A percentile compares a stretch with the other conserved stretches of the same genome.
Evolutionary conservation across 1,140 invertebrate species (phyloP).

Genomic region (Microplitis demolitor): DNA sequence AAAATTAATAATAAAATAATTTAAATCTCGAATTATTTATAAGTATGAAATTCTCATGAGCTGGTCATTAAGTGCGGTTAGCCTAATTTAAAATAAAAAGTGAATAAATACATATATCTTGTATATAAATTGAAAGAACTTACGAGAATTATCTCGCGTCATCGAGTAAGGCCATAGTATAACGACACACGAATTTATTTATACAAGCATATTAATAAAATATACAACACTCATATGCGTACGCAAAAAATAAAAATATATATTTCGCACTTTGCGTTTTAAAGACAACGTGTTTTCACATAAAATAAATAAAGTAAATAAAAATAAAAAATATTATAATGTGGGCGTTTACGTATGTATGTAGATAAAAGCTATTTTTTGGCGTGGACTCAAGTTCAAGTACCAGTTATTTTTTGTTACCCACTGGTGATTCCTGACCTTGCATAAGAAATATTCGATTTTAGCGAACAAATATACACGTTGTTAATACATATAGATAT

Average conservation of each 20-base stretch:
- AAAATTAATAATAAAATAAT: too few relatives aligned
- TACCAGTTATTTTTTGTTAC: constrained; percentile 16
- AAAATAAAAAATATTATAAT: not conserved
- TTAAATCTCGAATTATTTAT: too few relatives aligned
- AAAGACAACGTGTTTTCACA: not conserved
- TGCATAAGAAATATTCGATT: not conserved
- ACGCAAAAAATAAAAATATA: not conserved
- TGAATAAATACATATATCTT: not conserved
- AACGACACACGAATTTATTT: too few relatives aligned
- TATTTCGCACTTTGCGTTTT: not conserved
- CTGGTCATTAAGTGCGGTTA: not conserved
- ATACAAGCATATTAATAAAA: not conserved
- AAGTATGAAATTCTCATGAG: too few relatives aligned
- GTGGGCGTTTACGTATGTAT: not conserved
- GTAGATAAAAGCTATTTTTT: constrained; percentile 21
- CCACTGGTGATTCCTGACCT: constrained; percentile 21
- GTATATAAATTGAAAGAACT: not conserved
- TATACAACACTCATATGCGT: not conserved
- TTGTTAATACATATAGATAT: not conserved
- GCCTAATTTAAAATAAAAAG: not conserved
- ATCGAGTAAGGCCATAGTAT: not conserved
- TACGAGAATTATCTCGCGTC: not conserved
- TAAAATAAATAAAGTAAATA: not conserved
- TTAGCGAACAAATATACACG: not conserved
- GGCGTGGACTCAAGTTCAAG: constrained; percentile 26